Percentiles rank a stretch among this genome's conserved stretches.
phyloP scores from a whole-genome alignment of 2,888 invertebrate genomes.

The Machimus atricapillus region DNA sequence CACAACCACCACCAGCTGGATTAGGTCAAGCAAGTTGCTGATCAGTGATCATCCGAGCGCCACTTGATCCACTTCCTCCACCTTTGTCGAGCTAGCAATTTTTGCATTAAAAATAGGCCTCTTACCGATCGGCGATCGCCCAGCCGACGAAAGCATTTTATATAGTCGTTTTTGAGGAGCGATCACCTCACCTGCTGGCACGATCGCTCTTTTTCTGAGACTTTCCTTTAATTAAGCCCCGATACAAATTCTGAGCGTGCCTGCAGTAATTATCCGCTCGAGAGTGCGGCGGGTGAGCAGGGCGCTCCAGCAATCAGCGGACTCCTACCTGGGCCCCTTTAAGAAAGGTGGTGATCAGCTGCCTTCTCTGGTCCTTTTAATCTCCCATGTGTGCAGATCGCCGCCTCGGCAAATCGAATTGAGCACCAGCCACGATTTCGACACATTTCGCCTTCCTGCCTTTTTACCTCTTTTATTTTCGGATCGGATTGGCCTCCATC shows the following conservation, averaged over 20 bases:
- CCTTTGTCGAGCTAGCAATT: not conserved
- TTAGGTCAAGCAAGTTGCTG: not conserved
- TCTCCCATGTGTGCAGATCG: not conserved
- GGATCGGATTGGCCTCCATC: not conserved
- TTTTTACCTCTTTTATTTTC: not conserved
- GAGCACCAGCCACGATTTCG: not conserved
- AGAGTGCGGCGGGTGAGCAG: not conserved
- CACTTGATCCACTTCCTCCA: not conserved
- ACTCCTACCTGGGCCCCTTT: not conserved
- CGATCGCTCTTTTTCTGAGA: not conserved
- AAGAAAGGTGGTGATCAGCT: not conserved
- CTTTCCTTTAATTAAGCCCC: not conserved
- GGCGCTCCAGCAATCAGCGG: not conserved
- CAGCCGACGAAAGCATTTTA: not conserved
- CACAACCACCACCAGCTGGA: not conserved
- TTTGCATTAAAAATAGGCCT: not conserved
- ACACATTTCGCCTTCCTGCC: not conserved
- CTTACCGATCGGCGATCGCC: not conserved
- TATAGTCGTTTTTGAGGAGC: not conserved
- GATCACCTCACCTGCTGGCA: not conserved
- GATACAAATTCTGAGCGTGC: not conserved
- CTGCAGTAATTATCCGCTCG: not conserved
- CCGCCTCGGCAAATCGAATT: not conserved
- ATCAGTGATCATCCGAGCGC: not conserved
- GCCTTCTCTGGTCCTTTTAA: not conserved